Evolutionary conservation across 2,113 vertebrate genomes (phyloP).

Genomic region (Rhipidura dahli): DNA sequence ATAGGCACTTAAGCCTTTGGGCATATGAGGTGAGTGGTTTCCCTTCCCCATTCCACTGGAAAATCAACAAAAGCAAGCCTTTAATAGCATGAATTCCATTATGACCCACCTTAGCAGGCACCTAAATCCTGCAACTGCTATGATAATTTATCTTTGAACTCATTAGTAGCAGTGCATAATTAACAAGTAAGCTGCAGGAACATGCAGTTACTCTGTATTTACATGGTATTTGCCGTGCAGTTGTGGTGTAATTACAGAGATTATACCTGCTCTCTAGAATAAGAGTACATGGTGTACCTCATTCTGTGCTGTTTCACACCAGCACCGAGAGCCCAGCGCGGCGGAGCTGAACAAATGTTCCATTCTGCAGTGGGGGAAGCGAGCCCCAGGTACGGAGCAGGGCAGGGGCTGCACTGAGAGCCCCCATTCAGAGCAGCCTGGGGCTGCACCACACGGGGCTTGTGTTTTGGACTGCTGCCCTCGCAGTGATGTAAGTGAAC

Average conservation of each 20-base stretch:
- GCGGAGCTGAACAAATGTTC: neutral
- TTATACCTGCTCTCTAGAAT: neutral
- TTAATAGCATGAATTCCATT: neutral
- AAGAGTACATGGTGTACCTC: neutral
- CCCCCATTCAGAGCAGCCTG: neutral
- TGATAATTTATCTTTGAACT: conserved; percentile 33
- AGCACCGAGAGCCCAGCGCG: neutral
- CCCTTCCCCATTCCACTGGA: neutral
- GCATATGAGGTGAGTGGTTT: neutral
- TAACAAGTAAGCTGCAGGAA: conserved; percentile 5
- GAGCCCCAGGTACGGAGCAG: neutral
- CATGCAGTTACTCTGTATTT: neutral
- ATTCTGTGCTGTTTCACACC: neutral
- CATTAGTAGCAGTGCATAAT: conserved; percentile 2
- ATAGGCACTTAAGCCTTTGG: neutral
- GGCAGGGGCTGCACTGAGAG: neutral
- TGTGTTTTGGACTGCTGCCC: neutral
- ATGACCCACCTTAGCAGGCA: neutral
- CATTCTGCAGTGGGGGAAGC: neutral
- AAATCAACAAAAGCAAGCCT: neutral
- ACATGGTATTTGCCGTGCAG: neutral
- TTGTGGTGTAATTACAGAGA: neutral
- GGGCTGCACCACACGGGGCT: neutral
- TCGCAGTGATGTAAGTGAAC: neutral
- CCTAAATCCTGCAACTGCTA: neutral